Conservation (phyloP, 64 coral and sea anemone species). For the Montipora efflorescens region DNA sequence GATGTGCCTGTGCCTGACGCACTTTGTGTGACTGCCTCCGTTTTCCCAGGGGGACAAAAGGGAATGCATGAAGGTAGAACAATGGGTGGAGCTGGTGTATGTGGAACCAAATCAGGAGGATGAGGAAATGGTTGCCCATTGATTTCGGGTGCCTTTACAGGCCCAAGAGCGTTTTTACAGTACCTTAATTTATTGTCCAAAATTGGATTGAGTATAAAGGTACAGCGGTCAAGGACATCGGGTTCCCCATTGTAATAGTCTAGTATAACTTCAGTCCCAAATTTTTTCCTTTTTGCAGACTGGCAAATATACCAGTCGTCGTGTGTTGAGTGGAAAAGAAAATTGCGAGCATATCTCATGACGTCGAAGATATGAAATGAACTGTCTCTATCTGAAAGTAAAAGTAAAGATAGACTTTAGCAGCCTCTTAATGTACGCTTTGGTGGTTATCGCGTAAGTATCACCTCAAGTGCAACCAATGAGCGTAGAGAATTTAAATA, state of each 20-base stretch:
- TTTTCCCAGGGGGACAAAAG: background rate
- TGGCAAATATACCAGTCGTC: slow-evolving; percentile 77
- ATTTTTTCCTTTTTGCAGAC: background rate
- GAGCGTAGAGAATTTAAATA: too few species aligned
- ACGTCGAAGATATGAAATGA: slow-evolving; percentile 24
- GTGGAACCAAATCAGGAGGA: background rate
- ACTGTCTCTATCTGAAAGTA: slow-evolving; percentile 39
- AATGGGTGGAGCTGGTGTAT: background rate
- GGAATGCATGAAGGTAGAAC: slow-evolving; percentile 3
- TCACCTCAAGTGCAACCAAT: too few species aligned
- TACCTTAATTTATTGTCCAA: slow-evolving; percentile 29
- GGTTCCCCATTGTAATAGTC: slow-evolving; percentile 36
- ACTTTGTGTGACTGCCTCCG: background rate
- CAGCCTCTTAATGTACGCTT: too few species aligned
- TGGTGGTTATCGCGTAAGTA: too few species aligned
- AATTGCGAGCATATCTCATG: slow-evolving; percentile 14
- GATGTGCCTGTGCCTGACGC: background rate
- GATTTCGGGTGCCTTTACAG: background rate
- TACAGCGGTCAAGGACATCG: slow-evolving; percentile 62
- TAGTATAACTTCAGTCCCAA: background rate
- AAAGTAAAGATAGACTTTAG: background rate
- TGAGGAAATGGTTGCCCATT: slow-evolving; percentile 1
- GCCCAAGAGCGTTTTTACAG: slow-evolving; percentile 45
- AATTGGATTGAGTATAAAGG: slow-evolving; percentile 60
- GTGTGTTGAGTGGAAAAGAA: slow-evolving; percentile 32